phyloP scores from a whole-genome alignment of 2,113 vertebrate species.

The Aspidoscelis tigris region DNA sequence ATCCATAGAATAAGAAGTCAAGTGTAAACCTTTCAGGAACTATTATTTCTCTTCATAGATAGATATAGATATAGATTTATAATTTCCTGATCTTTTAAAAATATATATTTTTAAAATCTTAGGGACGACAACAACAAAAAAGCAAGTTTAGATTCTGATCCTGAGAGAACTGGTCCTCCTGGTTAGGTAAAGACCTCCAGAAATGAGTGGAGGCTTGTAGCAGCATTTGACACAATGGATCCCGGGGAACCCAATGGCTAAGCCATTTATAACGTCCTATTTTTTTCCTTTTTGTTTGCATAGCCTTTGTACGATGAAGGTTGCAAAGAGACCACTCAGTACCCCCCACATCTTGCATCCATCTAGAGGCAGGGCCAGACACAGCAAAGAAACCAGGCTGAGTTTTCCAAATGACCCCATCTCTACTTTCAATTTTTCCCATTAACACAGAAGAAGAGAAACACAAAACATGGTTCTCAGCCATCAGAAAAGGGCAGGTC shows the following conservation, averaged over 20 bases:
- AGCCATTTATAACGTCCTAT: neutral
- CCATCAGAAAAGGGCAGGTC: neutral
- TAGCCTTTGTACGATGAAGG: neutral
- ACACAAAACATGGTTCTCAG: neutral
- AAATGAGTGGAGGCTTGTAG: neutral
- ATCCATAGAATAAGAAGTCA: conserved; percentile 67
- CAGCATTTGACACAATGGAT: neutral
- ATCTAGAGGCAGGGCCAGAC: neutral
- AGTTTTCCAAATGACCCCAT: neutral
- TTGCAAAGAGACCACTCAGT: neutral
- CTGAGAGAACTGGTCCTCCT: conserved; percentile 7
- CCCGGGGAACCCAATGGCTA: neutral
- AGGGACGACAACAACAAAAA: conserved; percentile 80
- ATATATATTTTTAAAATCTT: conserved; percentile 66
- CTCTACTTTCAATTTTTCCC: neutral
- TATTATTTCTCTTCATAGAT: conserved; percentile 57
- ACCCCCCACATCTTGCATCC: neutral
- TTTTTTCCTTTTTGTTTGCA: neutral
- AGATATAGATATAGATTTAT: conserved; percentile 52
- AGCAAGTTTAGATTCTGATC: conserved; percentile 62
- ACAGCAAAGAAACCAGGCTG: neutral
- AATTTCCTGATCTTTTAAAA: conserved; percentile 76
- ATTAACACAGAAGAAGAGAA: neutral
- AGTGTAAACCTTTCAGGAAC: conserved; percentile 71
- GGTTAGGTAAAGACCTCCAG: neutral